phyloP scores from a whole-genome alignment of 2,113 vertebrate species.

The Nycticryphes semicollaris region DNA sequence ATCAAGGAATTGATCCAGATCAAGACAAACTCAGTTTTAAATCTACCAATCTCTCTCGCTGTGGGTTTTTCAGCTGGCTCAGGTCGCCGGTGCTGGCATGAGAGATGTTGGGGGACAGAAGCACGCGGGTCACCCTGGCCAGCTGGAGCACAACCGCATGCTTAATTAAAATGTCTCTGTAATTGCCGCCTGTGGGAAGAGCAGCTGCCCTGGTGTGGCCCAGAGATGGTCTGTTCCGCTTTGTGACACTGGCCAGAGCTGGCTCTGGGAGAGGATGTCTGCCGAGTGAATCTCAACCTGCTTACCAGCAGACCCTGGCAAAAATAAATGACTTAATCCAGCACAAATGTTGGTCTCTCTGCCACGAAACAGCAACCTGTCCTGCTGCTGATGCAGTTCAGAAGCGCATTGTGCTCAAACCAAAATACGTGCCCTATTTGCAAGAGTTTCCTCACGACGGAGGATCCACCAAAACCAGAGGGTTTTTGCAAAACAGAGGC shows the following conservation, averaged over 20 bases:
- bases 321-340: neutral
- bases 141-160: rapidly evolving
- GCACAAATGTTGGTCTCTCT: neutral
- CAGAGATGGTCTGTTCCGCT: neutral
- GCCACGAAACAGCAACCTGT: neutral
- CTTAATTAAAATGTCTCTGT: neutral
- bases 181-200: neutral
- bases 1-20: rapidly evolving
- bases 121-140: rapidly evolving
- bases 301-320: neutral
- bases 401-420: neutral
- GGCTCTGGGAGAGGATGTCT: neutral
- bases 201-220: neutral
- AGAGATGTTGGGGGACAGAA: neutral
- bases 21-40: neutral
- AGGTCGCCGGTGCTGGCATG: rapidly evolving
- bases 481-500: neutral
- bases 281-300: neutral
- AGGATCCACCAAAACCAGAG: neutral
- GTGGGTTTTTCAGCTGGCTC: neutral
- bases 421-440: rapidly evolving
- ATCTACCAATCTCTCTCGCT: neutral
- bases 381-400: neutral
- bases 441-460: neutral
- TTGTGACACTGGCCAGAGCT: neutral